These are phyloP conservation scores for Ciconia nigra DNA, from an alignment of 2,797 vertebrate genomes.

Conservation along the genomic window DNA sequence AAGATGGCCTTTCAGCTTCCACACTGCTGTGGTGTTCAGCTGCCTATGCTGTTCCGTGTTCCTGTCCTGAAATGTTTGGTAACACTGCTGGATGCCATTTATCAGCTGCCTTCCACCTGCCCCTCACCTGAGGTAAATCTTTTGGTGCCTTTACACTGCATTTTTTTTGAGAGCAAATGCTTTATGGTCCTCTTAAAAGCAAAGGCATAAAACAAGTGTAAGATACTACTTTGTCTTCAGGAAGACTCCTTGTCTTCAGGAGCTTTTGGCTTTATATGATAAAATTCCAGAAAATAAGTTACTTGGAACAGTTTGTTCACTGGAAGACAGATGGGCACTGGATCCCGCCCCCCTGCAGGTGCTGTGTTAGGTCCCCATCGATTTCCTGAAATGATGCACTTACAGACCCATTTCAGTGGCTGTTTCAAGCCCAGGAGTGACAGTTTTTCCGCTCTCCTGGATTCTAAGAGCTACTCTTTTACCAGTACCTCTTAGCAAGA, in stretches of 20 bases:
- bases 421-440: neutral
- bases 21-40: neutral
- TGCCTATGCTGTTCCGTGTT: neutral
- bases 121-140: neutral
- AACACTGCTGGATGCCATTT: neutral
- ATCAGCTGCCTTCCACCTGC: neutral
- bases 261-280: neutral
- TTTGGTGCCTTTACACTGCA: neutral
- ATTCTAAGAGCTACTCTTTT: neutral
- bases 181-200: neutral
- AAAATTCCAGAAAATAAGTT: conserved; percentile 31
- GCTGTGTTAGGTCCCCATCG: neutral
- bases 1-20: neutral
- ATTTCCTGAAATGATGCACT: neutral
- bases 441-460: neutral
- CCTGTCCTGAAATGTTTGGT: neutral
- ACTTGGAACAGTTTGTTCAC: neutral
- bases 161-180: neutral
- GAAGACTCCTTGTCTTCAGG: too few species aligned
- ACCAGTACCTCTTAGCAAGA: neutral
- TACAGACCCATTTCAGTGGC: neutral
- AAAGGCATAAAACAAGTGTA: neutral
- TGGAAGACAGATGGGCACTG: neutral
- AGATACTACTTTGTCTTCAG: neutral
- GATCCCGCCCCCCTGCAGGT: neutral